Percentiles rank a stretch among this genome's conserved stretches.
These are phyloP conservation scores for Globodera rostochiensis DNA, from an alignment of 1,140 invertebrate species.

Conservation along the genomic window DNA sequence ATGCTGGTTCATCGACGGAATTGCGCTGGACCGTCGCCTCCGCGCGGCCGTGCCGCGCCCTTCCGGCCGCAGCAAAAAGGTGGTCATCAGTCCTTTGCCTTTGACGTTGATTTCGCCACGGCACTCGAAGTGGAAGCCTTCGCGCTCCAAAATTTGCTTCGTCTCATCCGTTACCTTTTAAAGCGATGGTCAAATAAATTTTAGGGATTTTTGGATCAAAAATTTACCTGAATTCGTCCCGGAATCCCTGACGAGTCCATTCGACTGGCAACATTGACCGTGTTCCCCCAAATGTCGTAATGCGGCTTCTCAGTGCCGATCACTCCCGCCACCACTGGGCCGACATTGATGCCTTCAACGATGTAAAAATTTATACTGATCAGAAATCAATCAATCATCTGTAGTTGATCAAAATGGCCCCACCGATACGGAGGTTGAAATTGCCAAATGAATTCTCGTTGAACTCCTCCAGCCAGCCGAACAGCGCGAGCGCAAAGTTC, in stretches of 20 bases:
- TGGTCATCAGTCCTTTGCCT: constrained; percentile 56
- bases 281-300: constrained; percentile 98
- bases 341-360: constrained; percentile 62
- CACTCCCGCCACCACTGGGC: constrained; percentile 74
- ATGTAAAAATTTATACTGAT: constrained; percentile 23
- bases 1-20: not conserved
- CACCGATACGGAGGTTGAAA: constrained; percentile 60
- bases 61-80: constrained; percentile 32
- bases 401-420: constrained; percentile 47
- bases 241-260: constrained; percentile 56
- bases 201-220: not conserved
- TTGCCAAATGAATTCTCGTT: constrained; percentile 59
- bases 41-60: not conserved
- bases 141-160: constrained; percentile 57
- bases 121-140: constrained; percentile 64
- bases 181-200: constrained; percentile 7
- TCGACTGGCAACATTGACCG: constrained; percentile 79
- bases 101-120: constrained; percentile 64
- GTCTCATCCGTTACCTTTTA: constrained; percentile 74
- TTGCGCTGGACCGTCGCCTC: not conserved
- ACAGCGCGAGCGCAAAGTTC: constrained; percentile 80
- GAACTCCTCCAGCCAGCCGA: constrained; percentile 59
- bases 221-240: constrained; percentile 51
- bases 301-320: constrained; percentile 93
- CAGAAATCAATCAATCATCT: constrained; percentile 39